A percentile compares a stretch with the other conserved stretches of the same genome.
Evolutionary conservation across 2,888 invertebrate species (phyloP).

Genomic region (Hydroisotoma schaefferi): DNA sequence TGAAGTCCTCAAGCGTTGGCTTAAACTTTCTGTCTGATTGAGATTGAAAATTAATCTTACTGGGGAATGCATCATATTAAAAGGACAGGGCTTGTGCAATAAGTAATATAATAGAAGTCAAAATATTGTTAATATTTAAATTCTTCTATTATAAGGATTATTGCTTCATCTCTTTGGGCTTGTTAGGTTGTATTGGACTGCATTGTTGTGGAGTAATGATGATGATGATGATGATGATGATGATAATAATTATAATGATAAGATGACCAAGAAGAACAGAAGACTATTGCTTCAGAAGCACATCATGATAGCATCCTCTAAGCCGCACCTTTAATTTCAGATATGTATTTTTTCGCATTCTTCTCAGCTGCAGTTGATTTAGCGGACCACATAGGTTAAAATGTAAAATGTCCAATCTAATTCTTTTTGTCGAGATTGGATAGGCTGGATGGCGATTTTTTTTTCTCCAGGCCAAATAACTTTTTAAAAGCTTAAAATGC

Average conservation of each 20-base stretch:
- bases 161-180: background rate
- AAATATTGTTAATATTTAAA: too few species aligned
- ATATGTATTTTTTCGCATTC: slow-evolving; percentile 1
- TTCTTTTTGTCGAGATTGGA: too few species aligned
- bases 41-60: slow-evolving; percentile 20
- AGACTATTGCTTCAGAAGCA: slow-evolving; percentile 3
- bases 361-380: background rate
- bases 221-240: slow-evolving; percentile 16
- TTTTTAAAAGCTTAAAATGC: too few species aligned
- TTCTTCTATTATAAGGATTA: background rate
- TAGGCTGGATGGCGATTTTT: too few species aligned
- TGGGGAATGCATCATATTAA: too few species aligned
- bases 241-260: slow-evolving; percentile 11
- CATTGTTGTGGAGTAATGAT: slow-evolving; percentile 5
- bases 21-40: slow-evolving; percentile 19
- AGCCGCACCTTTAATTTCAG: slow-evolving; percentile 15
- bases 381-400: background rate
- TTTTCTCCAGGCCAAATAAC: too few species aligned
- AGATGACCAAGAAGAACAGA: slow-evolving; percentile 4
- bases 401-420: background rate
- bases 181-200: background rate
- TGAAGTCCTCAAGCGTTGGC: background rate
- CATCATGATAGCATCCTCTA: background rate
- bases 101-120: background rate
- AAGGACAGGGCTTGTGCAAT: too few species aligned